Evolutionary conservation across 53 echinoderm and acorn worm genomes (phyloP).

Genomic region (Paelopatides confundens): DNA sequence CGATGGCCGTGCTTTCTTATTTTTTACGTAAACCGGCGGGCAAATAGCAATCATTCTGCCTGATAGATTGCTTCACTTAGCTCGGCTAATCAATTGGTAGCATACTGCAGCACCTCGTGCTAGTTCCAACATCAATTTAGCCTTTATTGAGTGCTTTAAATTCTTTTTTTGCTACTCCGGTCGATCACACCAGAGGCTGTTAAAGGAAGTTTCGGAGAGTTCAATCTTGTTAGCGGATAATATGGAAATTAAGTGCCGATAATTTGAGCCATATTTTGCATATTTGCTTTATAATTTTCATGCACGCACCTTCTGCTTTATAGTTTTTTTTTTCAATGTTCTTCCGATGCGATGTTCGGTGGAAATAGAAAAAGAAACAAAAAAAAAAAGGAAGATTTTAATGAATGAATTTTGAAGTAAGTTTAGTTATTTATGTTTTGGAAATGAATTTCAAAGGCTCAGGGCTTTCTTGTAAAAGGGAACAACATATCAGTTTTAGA

Average conservation of each 20-base stretch:
- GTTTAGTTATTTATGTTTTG: no score
- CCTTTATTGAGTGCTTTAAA: constrained; percentile 27
- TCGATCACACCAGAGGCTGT: constrained; percentile 27
- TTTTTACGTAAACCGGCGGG: not conserved
- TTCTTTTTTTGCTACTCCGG: not conserved
- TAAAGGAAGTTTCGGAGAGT: not conserved
- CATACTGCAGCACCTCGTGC: not conserved
- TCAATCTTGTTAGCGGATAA: not conserved
- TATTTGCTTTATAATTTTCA: not conserved
- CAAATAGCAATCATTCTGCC: not conserved
- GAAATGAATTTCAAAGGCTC: no score
- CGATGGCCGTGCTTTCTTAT: not conserved
- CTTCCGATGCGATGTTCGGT: no score
- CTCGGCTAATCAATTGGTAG: constrained; percentile 21
- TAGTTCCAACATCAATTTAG: constrained; percentile 40
- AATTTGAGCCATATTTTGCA: constrained; percentile 4
- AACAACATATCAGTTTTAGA: no score
- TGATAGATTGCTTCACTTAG: constrained; percentile 29
- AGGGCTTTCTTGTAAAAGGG: no score
- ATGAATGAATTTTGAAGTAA: no score
- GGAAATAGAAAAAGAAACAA: no score
- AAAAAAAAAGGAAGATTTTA: no score
- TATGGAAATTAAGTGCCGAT: not conserved
- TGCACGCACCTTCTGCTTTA: not conserved
- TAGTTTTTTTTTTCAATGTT: no score